Conservation (phyloP, 2,113 vertebrate genomes). For the Tragelaphus scriptus region DNA sequence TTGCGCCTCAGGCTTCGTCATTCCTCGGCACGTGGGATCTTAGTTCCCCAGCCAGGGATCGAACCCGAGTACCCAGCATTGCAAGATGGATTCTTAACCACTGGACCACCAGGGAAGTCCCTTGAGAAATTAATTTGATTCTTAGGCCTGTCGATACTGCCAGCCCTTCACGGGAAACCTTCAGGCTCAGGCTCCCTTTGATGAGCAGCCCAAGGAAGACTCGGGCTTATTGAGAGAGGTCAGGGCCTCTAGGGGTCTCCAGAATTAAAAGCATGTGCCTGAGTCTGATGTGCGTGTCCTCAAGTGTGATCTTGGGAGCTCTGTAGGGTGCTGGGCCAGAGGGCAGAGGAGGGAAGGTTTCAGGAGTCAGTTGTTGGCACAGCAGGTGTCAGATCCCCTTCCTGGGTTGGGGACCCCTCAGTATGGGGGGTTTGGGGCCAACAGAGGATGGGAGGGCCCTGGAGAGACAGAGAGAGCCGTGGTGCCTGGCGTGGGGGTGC, state of each 20-base stretch:
- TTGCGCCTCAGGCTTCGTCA: neutral
- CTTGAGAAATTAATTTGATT: neutral
- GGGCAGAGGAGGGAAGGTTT: neutral
- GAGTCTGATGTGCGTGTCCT: neutral
- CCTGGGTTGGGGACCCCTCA: fast-evolving
- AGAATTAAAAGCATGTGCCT: neutral
- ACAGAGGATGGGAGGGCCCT: neutral
- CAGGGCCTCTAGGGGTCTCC: neutral
- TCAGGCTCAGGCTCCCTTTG: neutral
- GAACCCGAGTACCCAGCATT: neutral
- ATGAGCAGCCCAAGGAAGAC: neutral
- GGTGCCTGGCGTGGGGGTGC: neutral
- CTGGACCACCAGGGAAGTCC: neutral
- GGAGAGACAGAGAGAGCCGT: fast-evolving
- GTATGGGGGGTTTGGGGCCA: neutral
- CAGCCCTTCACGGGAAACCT: neutral
- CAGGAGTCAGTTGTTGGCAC: neutral
- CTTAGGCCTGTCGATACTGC: neutral
- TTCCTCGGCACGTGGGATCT: neutral
- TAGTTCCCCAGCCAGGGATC: neutral
- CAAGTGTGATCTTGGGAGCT: neutral
- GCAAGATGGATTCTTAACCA: neutral
- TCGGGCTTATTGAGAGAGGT: neutral
- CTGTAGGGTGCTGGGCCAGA: neutral
- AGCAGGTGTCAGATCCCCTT: neutral